phyloP scores from a whole-genome alignment of 1,140 invertebrate genomes.

The Dinoponera quadriceps region DNA sequence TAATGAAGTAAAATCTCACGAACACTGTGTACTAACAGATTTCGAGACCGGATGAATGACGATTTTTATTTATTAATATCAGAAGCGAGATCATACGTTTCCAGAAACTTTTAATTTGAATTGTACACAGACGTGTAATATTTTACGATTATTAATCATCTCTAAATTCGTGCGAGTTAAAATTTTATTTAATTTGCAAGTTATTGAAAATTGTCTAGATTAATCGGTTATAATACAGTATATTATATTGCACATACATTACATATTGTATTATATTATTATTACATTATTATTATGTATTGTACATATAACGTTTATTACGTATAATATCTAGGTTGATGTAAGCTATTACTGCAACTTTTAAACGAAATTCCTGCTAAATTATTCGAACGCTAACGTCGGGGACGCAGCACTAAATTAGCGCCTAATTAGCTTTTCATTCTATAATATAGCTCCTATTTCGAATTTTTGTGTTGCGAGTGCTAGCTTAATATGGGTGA shows the following conservation, averaged over 20 bases:
- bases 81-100: neutral
- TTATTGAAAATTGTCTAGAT: neutral
- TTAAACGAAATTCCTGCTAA: no score
- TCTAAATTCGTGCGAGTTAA: neutral
- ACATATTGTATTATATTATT: conserved; percentile 8
- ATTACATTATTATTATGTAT: neutral
- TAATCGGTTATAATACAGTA: no score
- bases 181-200: conserved; percentile 15
- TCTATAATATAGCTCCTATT: no score
- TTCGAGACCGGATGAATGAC: neutral
- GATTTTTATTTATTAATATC: conserved; percentile 15
- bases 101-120: neutral
- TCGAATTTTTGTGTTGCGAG: no score
- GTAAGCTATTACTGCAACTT: no score
- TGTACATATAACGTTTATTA: no score
- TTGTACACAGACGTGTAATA: conserved; percentile 6
- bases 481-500: no score
- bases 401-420: no score
- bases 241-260: no score
- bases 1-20: neutral
- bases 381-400: no score
- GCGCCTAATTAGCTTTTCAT: no score
- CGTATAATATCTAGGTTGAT: no score
- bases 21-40: neutral
- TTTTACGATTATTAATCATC: conserved; percentile 17